Base-by-base conservation (phyloP, 2,113 vertebrate genomes). In the Ptilorrhoa leucosticta region DNA sequence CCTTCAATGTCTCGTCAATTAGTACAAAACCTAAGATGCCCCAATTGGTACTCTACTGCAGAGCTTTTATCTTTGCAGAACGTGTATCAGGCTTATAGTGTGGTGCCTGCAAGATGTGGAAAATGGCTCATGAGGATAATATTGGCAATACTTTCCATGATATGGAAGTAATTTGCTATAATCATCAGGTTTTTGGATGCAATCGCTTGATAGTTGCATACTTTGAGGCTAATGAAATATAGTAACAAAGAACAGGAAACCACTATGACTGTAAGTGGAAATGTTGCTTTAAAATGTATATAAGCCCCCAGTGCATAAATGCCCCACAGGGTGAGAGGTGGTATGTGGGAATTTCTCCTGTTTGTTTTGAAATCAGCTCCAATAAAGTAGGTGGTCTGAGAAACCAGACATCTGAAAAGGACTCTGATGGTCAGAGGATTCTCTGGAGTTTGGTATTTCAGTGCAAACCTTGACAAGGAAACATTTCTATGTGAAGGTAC, bases 201-300 rank as follows among this genome's bases (percentile, higher is more conserved):
- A 95, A 35, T 89, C 72, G 61, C 64, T 94, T 78, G 89, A n/a
- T 94, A 96, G 87, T 65, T 97, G 56, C 30, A 13, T 84, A 60
- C 60, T 93, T 95, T 65, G 50, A 94, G 42, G 61, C 73, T 93
- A 89, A 94, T 85, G 88, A 94, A 66, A 44, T 70, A 31, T 22
- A 73, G 50, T 53, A 88, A 68, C 42, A 83, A 92, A 89, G 54
- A 93, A 20, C 78, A 94, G 66, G 88, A 91, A 94, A 77, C 63
- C n/a, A 28, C 48, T 83, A 13, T 0, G 1, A 60, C n/a, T 83
- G 8, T 83, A 80, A 90, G 63, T 44, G 53, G 45, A 92, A 94
- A 85, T 61, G 56, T 33, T 93, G 26, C n/a, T 88, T 90, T 76
- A 72, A 95, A 85, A 64, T 40, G 2, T 68, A 8, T 54, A 6